Conservation (phyloP, 2,888 invertebrate genomes). For the Germaria angustata region DNA sequence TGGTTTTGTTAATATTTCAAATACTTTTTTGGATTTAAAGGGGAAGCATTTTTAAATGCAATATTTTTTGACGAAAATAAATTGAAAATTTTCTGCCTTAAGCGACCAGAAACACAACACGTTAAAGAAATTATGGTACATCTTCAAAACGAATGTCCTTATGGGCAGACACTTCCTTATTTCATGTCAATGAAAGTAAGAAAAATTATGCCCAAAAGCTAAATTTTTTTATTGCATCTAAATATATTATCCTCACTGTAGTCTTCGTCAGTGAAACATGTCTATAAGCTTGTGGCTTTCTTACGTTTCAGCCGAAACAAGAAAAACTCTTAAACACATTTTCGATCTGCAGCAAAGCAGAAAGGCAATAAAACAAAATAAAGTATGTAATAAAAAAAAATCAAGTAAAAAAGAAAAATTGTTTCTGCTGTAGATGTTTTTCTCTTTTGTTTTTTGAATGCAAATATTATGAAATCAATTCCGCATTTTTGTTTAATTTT, state of each 20-base stretch:
- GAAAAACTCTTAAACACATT: slow-evolving; percentile 5
- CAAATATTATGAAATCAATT: slow-evolving; percentile 67
- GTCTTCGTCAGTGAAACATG: neutral
- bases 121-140: too few species aligned
- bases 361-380: slow-evolving; percentile 13
- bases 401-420: slow-evolving; percentile 17
- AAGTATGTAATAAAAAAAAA: neutral
- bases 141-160: too few species aligned
- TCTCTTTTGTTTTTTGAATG: slow-evolving; percentile 54
- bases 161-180: too few species aligned
- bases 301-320: slow-evolving; percentile 5
- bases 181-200: too few species aligned
- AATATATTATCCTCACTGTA: slow-evolving; percentile 9
- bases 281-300: slow-evolving; percentile 5
- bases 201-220: neutral
- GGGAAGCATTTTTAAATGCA: too few species aligned
- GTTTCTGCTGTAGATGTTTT: slow-evolving; percentile 40
- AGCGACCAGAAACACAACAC: too few species aligned
- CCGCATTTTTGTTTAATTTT: slow-evolving; percentile 62
- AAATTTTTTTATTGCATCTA: neutral
- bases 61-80: too few species aligned
- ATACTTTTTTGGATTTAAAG: too few species aligned
- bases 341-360: slow-evolving; percentile 17
- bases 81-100: too few species aligned
- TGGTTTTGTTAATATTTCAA: too few species aligned